phyloP scores from a whole-genome alignment of 2,797 vertebrate genomes.

The Anomalospiza imberbis region DNA sequence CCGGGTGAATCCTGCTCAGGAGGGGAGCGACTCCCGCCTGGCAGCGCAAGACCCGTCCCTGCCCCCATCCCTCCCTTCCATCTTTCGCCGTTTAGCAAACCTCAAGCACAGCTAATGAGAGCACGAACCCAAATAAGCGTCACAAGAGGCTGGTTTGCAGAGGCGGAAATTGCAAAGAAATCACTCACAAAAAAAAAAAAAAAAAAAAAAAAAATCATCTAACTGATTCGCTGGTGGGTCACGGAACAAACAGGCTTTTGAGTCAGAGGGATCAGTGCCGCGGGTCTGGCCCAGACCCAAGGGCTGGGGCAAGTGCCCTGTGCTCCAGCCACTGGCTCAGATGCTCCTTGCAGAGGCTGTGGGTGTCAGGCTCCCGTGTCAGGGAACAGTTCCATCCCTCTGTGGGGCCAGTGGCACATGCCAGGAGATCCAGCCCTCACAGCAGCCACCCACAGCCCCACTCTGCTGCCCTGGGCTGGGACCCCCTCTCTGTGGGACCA shows the following conservation, averaged over 20 bases:
- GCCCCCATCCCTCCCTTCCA: constrained; percentile 4
- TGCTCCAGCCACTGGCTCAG: background rate
- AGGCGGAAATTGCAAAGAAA: constrained; percentile 63
- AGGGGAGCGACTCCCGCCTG: background rate
- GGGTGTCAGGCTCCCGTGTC: rapidly evolving
- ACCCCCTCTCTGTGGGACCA: too few relatives aligned
- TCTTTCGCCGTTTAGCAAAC: constrained; percentile 37
- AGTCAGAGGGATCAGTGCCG: constrained; percentile 35
- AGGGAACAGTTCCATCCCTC: background rate
- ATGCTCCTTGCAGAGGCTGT: background rate
- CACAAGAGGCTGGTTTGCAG: constrained; percentile 56
- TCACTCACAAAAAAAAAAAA: constrained; percentile 21
- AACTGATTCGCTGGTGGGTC: constrained; percentile 40
- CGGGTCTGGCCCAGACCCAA: constrained; percentile 7
- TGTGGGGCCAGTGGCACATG: rapidly evolving
- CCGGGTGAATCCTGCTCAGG: background rate
- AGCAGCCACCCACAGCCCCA: background rate
- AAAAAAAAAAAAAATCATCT: background rate
- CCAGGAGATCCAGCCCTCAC: background rate
- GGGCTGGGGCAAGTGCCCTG: constrained; percentile 8
- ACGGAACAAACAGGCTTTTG: constrained; percentile 69
- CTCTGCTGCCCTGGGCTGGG: background rate
- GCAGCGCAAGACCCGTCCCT: background rate
- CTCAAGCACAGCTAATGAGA: constrained; percentile 31
- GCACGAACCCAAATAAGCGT: constrained; percentile 48